These are phyloP conservation scores for Watersipora subatra DNA, from an alignment of 1,140 invertebrate genomes.

Conservation along the genomic window DNA sequence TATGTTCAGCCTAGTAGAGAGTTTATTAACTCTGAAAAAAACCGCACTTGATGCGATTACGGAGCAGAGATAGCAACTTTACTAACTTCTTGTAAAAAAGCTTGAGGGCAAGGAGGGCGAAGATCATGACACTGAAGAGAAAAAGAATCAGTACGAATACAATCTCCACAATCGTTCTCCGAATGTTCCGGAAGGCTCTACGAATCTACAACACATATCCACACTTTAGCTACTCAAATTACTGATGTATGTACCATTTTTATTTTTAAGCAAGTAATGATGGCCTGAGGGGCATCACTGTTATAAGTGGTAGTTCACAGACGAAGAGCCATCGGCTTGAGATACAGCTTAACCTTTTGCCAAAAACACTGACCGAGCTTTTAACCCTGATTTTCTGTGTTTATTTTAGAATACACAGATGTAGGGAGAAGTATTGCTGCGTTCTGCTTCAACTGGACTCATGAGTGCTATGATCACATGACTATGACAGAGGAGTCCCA, in stretches of 20 bases:
- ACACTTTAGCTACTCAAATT: slow-evolving; percentile 10
- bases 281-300: not conserved
- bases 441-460: no score
- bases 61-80: no score
- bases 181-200: slow-evolving; percentile 44
- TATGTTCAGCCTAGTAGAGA: no score
- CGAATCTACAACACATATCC: slow-evolving; percentile 37
- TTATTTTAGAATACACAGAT: no score
- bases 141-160: slow-evolving; percentile 44
- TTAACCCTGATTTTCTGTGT: no score
- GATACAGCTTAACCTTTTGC: slow-evolving; percentile 1
- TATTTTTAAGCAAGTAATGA: not conserved
- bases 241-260: not conserved
- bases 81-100: slow-evolving; percentile 37
- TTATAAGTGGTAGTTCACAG: not conserved
- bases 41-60: no score
- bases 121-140: slow-evolving; percentile 40
- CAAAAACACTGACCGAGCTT: no score
- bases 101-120: slow-evolving; percentile 44
- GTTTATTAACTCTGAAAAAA: no score
- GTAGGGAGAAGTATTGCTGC: no score
- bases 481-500: no score
- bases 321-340: not conserved
- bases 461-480: no score
- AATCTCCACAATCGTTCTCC: slow-evolving; percentile 44